Base-by-base conservation (phyloP, 1,140 invertebrate species). In the Aphis gossypii region DNA sequence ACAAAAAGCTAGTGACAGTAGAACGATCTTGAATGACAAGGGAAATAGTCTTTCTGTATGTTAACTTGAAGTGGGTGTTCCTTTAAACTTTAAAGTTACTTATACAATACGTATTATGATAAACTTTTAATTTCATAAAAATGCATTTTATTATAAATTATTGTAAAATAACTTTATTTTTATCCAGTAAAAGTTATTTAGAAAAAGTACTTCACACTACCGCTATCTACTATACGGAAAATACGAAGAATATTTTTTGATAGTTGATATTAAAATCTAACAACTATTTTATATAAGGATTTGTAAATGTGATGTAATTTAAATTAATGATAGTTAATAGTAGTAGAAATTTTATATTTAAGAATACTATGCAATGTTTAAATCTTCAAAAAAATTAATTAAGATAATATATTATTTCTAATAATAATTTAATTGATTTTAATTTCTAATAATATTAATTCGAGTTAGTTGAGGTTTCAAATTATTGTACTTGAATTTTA, bases 101-200 rank as follows among this genome's bases (percentile, higher is more conserved):
- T 2, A 9, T 30, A 88, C 30, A 88, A 88, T 88, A 35, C 6
- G 46, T 88, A 88, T 88, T 48, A 88, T 48, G 18, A 88, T 48
- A n/a, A 48, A 88, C 86, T 88, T 88, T 88, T 48, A 88, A 35
- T 20, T 88, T 48, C 30, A 88, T 88, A n/a, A 88, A 76, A 88
- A 88, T 35, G 3, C 6, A 21, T 48, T 6, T 48, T 48, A 46
- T 46, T 46, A 46, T 46, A 5, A 86, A 3, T 48, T n/a, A n/a
- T 14, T 20, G 44, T 20, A 20, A 20, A 51, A n/a, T 35, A 86
- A n/a, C 14, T n/a, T n/a, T 68, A 14, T 68, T 68, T 76, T 18
- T n/a, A 20, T 76, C 6, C n/a, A 76, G n/a, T 1, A 76, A 68
- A 76, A n/a, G 14, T 68, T 76, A 76, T 76, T 35, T 76, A n/a